Conservation (phyloP, 2,113 vertebrate genomes). For the Prinia subflava region DNA sequence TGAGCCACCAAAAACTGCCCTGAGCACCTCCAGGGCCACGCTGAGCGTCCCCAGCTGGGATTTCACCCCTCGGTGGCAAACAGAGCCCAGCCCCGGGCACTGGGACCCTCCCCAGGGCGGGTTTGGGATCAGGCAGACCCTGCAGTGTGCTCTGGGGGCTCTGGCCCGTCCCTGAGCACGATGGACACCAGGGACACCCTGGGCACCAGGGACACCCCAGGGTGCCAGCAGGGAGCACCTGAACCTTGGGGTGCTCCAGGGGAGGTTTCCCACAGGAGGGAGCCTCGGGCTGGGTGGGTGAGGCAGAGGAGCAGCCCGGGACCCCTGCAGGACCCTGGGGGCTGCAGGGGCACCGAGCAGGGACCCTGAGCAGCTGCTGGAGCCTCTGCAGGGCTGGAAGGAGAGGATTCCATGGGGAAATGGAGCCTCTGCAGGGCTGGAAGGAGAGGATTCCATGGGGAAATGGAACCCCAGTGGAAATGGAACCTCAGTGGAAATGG, state of each 20-base stretch:
- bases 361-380: neutral
- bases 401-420: neutral
- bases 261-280: neutral
- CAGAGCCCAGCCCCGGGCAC: neutral
- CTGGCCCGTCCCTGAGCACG: neutral
- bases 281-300: neutral
- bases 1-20: neutral
- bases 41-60: neutral
- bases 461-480: no score
- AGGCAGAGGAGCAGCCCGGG: neutral
- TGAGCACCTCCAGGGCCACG: accelerated
- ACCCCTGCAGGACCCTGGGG: neutral
- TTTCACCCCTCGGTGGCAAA: accelerated
- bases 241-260: neutral
- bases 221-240: neutral
- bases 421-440: neutral
- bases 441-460: no score
- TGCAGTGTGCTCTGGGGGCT: neutral
- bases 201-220: neutral
- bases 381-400: neutral
- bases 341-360: no score
- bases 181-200: accelerated
- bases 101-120: neutral
- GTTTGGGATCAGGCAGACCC: neutral
- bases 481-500: no score